Percentiles rank a stretch among this genome's conserved stretches.
Evolutionary conservation across 2,888 invertebrate species (phyloP).

Genomic region (Calliopum simillimum): DNA sequence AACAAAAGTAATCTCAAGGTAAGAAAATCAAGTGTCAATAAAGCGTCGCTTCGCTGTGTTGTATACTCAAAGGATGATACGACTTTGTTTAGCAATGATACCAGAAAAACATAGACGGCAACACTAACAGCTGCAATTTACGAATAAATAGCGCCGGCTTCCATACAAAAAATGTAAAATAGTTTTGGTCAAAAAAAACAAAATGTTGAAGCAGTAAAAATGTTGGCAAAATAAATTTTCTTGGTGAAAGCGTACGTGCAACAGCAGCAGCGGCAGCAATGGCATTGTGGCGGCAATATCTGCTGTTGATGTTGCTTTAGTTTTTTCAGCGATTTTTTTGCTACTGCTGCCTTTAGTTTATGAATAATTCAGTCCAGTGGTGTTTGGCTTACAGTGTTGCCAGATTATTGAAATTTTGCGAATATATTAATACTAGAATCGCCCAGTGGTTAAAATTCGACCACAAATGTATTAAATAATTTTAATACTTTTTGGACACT

Average conservation of each 20-base stretch:
- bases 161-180: too few relatives aligned
- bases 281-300: neutral
- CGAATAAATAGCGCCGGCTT: too few relatives aligned
- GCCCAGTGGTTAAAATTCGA: too few relatives aligned
- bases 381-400: neutral
- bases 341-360: neutral
- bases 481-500: too few relatives aligned
- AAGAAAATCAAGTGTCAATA: conserved; percentile 14
- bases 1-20: neutral
- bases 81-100: neutral
- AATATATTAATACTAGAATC: too few relatives aligned
- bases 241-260: neutral
- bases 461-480: too few relatives aligned
- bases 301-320: neutral
- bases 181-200: too few relatives aligned
- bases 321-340: neutral
- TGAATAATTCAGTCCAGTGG: conserved; percentile 7
- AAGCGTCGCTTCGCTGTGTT: neutral
- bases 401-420: neutral
- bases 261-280: too few relatives aligned
- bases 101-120: neutral
- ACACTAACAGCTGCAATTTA: conserved; percentile 6
- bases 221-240: too few relatives aligned
- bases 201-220: too few relatives aligned
- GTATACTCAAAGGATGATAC: neutral